Percentiles rank a stretch among this genome's conserved stretches.
Conservation (phyloP, 1,140 invertebrate species). For the Heterodera schachtii region DNA sequence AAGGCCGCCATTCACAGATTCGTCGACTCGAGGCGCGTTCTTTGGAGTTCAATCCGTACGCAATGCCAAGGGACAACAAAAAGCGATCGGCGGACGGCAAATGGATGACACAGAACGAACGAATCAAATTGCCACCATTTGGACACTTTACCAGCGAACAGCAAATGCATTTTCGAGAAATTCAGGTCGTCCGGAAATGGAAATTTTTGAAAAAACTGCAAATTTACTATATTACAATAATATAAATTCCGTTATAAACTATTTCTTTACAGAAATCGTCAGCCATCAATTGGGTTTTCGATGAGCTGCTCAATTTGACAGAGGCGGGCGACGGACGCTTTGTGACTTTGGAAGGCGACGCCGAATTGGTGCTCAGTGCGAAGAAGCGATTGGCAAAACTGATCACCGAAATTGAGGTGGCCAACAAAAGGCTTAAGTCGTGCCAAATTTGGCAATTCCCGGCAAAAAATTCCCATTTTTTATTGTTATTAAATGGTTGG, state of each 20-base stretch:
- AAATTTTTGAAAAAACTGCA: no score
- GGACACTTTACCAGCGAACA: slow-evolving; percentile 20
- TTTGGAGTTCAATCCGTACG: slow-evolving; percentile 20
- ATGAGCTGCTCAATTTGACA: not conserved
- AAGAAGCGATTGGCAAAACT: not conserved
- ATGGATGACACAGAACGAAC: not conserved
- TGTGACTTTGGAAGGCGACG: not conserved
- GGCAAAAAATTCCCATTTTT: no score
- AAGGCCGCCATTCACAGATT: not conserved
- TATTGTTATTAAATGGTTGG: no score
- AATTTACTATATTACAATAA: no score
- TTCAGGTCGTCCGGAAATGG: not conserved
- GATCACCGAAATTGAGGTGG: not conserved
- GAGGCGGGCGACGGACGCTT: not conserved
- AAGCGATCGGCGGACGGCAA: not conserved
- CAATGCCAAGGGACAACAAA: not conserved
- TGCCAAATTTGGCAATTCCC: no score
- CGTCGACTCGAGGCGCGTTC: not conserved
- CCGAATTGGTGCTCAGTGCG: not conserved
- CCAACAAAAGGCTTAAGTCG: no score
- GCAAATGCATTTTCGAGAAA: slow-evolving; percentile 21
- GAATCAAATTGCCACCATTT: slow-evolving; percentile 20
- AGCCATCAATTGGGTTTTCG: not conserved
- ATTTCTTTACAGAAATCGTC: not conserved
- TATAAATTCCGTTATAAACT: no score